Evolutionary conservation across 2,113 vertebrate species (phyloP), one percentile per base, ranked within the genome.

Genomic region (Corydoras sp.): DNA sequence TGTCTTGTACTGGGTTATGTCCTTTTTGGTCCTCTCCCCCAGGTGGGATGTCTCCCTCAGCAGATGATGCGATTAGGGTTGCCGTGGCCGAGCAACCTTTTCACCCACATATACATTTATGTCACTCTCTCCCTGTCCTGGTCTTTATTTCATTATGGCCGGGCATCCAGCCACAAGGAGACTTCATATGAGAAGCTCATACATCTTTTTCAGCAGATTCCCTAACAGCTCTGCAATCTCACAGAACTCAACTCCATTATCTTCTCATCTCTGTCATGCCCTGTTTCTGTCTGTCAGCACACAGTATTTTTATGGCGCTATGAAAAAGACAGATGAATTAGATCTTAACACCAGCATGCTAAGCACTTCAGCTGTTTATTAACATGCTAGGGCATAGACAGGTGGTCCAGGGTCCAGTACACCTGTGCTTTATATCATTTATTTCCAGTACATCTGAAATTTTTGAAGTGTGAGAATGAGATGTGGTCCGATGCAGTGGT

Each of bases 41-140:
- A 76, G 74, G 71, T 76, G 75, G 68, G 72, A 35, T 50, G 64
- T 75, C 68, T 77, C 49, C 72, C 61, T 59, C 63, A 62, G 69
- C 77, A 78, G 77, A 75, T 78, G 73, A 77, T 80, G 64, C 65
- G 78, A 80, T 80, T 77, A 77, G 54, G 50, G 63, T 68, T 58
- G 58, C 74, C 62, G 50, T 77, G 78, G 72, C 75, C 77, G 75
- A 60, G 61, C 59, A 69, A 77, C 75, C 78, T 77, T 73, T 76
- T 80, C 72, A 80, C 78, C 75, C 73, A 67, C 72, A 72, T 71
- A 77, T 72, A 74, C 75, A 74, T 80, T 80, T 80, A 62, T 80
- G 78, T 80, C 78, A 76, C 66, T 79, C 70, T 75, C 43, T 68
- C 43, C 66, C 62, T 69, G 69, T 76, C 78, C 61, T 68, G 48